phyloP scores from a whole-genome alignment of 2,797 vertebrate genomes.

The Tarsius wallacei region DNA sequence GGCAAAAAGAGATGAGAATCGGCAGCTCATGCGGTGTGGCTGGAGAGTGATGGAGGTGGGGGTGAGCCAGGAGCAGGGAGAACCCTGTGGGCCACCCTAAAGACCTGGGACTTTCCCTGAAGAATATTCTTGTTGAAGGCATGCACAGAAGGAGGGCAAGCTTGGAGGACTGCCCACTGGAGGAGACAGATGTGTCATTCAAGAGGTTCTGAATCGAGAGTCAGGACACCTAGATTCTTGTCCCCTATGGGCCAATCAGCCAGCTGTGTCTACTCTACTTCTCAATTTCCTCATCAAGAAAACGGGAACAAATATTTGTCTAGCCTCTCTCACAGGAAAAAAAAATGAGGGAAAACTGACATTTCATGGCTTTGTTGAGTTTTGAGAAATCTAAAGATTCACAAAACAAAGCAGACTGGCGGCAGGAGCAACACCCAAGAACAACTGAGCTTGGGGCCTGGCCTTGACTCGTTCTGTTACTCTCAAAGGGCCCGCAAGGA shows the following conservation, averaged over 20 bases:
- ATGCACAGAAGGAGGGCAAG: background rate
- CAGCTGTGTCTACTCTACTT: background rate
- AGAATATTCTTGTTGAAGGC: background rate
- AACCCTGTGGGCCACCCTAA: background rate
- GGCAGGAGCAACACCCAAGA: background rate
- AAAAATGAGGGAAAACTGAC: background rate
- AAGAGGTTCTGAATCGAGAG: background rate
- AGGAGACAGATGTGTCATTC: background rate
- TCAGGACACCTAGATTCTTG: background rate
- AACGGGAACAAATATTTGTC: background rate
- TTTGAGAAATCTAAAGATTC: slow-evolving; percentile 19
- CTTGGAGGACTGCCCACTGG: background rate
- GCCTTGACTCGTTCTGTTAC: background rate
- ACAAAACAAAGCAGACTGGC: background rate
- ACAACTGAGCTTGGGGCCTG: background rate
- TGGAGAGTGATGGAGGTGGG: background rate
- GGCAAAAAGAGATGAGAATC: background rate
- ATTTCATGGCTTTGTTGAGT: background rate
- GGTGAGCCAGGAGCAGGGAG: background rate
- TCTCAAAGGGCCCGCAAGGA: background rate
- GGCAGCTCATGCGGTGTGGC: too few species aligned
- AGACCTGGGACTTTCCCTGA: background rate
- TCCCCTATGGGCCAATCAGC: background rate
- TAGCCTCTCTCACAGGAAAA: background rate
- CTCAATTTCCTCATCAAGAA: background rate